phyloP scores from a whole-genome alignment of 1,140 invertebrate genomes.

The Ditylenchus dipsaci region DNA sequence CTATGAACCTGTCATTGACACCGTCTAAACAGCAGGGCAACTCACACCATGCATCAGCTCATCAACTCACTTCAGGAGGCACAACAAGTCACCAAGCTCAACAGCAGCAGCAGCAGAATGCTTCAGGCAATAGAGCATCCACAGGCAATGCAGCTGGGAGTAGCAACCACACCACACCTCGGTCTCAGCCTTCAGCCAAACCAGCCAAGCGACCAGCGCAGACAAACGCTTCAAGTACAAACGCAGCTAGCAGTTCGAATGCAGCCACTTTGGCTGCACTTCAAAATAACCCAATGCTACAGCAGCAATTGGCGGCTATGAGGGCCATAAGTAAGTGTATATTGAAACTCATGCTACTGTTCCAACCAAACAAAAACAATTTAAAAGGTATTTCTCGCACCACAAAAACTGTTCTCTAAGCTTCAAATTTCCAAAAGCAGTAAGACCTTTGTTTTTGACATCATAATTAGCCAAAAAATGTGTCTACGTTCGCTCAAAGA shows the following conservation, averaged over 20 bases:
- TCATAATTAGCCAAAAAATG: no score
- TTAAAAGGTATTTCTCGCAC: no score
- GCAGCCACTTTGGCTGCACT: not conserved
- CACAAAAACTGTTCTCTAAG: no score
- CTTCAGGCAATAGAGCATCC: not conserved
- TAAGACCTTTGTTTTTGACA: no score
- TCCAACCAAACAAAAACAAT: no score
- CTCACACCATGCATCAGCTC: conserved; percentile 10
- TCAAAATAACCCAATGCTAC: not conserved
- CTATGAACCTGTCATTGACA: not conserved
- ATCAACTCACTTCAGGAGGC: not conserved
- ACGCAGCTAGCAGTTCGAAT: not conserved
- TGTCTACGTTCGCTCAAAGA: no score
- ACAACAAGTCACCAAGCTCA: no score
- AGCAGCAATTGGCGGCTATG: not conserved
- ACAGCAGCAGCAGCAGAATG: not conserved
- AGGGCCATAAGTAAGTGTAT: not conserved
- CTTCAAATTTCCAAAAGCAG: no score
- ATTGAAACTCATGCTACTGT: no score
- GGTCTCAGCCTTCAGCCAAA: not conserved
- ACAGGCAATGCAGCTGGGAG: not conserved
- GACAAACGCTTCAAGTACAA: no score
- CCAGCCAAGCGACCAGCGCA: not conserved
- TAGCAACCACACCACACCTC: not conserved
- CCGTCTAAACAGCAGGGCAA: conserved; percentile 1